These are phyloP conservation scores for Sarcophaga rosellei DNA, from an alignment of 2,888 invertebrate genomes.

Conservation along the genomic window DNA sequence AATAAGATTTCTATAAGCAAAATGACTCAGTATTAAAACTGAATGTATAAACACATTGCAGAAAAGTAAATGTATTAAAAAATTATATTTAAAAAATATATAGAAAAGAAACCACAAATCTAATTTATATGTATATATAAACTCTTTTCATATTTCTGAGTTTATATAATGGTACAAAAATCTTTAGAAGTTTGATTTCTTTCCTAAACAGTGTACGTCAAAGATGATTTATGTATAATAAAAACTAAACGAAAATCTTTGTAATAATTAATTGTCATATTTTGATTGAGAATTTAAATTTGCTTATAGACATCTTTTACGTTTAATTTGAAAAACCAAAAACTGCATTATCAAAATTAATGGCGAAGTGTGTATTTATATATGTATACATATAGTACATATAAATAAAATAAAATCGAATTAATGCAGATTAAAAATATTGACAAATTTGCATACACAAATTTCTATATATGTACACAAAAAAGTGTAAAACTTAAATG, in stretches of 20 bases:
- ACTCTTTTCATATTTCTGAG: conserved; percentile 22
- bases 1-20: conserved; percentile 34
- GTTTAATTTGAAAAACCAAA: conserved; percentile 18
- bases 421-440: conserved; percentile 15
- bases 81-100: neutral
- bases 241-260: neutral
- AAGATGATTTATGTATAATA: neutral
- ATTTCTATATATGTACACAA: conserved; percentile 51
- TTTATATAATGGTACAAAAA: neutral
- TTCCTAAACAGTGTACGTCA: no score
- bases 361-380: conserved; percentile 39
- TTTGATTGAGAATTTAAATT: conserved; percentile 11
- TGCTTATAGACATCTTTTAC: conserved; percentile 32
- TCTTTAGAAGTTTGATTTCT: neutral
- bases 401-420: conserved; percentile 28
- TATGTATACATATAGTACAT: neutral
- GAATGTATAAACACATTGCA: no score
- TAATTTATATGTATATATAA: neutral
- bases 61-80: no score
- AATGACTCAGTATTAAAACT: no score
- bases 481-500: neutral
- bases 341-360: conserved; percentile 50
- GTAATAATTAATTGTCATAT: neutral
- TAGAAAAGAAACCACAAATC: no score
- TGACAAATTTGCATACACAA: neutral